These are phyloP conservation scores for Leptopterna dolabrata DNA, from an alignment of 2,888 invertebrate species.

Conservation along the genomic window DNA sequence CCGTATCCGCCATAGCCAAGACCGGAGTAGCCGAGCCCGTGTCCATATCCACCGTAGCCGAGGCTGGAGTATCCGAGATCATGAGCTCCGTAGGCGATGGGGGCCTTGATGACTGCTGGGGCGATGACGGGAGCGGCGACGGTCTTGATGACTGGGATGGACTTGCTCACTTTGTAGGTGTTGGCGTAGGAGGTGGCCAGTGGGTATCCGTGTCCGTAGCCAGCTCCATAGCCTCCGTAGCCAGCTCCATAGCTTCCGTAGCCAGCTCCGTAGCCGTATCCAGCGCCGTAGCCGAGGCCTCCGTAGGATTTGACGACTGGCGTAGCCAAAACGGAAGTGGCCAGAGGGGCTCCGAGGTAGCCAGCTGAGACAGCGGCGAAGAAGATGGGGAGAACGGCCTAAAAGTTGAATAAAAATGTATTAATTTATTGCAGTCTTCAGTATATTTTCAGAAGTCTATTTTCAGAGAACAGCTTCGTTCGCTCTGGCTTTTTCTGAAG, in stretches of 20 bases:
- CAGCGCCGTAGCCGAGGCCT: constrained; percentile 62
- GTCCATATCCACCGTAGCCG: constrained; percentile 9
- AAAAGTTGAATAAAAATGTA: constrained; percentile 52
- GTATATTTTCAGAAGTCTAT: neutral
- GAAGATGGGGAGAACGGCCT: constrained; percentile 67
- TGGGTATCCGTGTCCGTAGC: constrained; percentile 63
- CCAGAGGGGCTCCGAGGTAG: constrained; percentile 65
- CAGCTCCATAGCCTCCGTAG: constrained; percentile 43
- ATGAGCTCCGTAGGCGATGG: constrained; percentile 61
- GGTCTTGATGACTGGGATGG: constrained; percentile 40
- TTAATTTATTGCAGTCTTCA: neutral
- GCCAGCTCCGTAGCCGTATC: neutral
- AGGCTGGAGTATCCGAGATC: constrained; percentile 64
- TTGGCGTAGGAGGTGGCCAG: constrained; percentile 75
- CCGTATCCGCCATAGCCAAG: constrained; percentile 9
- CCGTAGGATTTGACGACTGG: constrained; percentile 61
- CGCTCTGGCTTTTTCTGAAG: no score
- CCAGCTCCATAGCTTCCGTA: neutral
- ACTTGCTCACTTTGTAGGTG: constrained; percentile 67
- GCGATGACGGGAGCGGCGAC: constrained; percentile 45
- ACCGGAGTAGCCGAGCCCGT: constrained; percentile 47
- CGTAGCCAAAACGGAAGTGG: constrained; percentile 53
- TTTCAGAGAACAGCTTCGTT: neutral
- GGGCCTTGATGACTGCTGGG: constrained; percentile 20
- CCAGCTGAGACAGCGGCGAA: constrained; percentile 66